Evolutionary conservation across 2,113 vertebrate genomes (phyloP).

Genomic region (Gymnogyps californianus): DNA sequence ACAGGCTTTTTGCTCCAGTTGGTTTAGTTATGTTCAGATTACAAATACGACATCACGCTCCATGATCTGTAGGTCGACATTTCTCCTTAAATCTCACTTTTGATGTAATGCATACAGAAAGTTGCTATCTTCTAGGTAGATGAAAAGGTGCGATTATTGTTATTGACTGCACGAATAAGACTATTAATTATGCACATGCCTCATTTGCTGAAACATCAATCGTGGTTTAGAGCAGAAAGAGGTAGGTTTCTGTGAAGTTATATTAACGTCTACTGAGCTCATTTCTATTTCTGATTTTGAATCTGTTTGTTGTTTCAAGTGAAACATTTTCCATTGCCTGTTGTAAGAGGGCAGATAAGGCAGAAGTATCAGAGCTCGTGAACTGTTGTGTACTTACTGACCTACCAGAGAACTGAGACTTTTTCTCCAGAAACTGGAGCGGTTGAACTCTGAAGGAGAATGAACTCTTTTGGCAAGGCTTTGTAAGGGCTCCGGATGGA

Average conservation of each 20-base stretch:
- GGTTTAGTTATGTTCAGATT: background rate
- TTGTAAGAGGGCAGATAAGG: slow-evolving; percentile 29
- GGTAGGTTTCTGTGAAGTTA: slow-evolving; percentile 12
- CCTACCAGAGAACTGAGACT: background rate
- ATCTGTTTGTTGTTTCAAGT: slow-evolving; percentile 55
- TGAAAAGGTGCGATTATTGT: background rate
- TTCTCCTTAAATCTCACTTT: background rate
- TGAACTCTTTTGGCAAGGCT: slow-evolving; percentile 34
- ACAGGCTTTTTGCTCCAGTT: background rate
- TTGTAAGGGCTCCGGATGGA: background rate
- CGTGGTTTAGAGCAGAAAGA: background rate
- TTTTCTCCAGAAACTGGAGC: slow-evolving; percentile 29
- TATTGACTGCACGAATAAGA: background rate
- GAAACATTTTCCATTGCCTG: slow-evolving; percentile 58
- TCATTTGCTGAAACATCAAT: background rate
- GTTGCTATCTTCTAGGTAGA: background rate
- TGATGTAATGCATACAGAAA: background rate
- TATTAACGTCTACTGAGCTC: slow-evolving; percentile 37
- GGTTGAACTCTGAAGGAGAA: slow-evolving; percentile 32
- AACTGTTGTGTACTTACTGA: slow-evolving; percentile 17
- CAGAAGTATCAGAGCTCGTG: background rate
- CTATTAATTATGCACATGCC: background rate
- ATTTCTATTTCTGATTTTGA: slow-evolving; percentile 56
- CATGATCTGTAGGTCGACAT: background rate
- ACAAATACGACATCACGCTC: rapidly evolving